Percentiles rank a stretch among this genome's conserved stretches.
These are phyloP conservation scores for Carollia perspicillata DNA, from an alignment of 2,113 vertebrate genomes.

Conservation along the genomic window DNA sequence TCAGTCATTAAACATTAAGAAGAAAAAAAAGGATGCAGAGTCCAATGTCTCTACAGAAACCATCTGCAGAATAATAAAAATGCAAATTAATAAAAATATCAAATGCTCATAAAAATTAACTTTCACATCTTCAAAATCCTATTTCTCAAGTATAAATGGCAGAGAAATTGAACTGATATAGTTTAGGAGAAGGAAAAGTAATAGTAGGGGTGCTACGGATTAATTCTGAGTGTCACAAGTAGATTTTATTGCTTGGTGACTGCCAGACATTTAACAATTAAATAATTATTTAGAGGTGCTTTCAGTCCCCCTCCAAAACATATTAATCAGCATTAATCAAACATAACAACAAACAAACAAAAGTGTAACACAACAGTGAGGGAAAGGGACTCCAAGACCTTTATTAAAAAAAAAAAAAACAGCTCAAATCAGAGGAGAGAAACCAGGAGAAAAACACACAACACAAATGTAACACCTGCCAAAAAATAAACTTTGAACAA, in stretches of 20 bases:
- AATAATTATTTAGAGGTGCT: slow-evolving; percentile 61
- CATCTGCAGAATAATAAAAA: slow-evolving; percentile 25
- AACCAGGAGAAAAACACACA: slow-evolving; percentile 61
- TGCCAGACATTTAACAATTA: slow-evolving; percentile 25
- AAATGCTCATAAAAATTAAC: slow-evolving; percentile 59
- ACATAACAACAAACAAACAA: slow-evolving; percentile 45
- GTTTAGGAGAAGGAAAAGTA: not conserved
- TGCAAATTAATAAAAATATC: slow-evolving; percentile 50
- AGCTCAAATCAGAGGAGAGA: slow-evolving; percentile 21
- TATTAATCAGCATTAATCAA: slow-evolving; percentile 51
- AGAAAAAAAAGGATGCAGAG: not conserved
- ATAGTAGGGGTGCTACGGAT: not conserved
- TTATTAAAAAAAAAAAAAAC: slow-evolving; percentile 32
- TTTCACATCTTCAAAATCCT: slow-evolving; percentile 41
- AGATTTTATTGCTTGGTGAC: slow-evolving; percentile 35
- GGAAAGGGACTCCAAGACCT: slow-evolving; percentile 53
- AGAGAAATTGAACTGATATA: not conserved
- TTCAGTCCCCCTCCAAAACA: slow-evolving; percentile 31
- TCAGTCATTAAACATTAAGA: not conserved
- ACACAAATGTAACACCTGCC: slow-evolving; percentile 60
- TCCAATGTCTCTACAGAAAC: slow-evolving; percentile 20
- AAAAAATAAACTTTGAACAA: slow-evolving; percentile 54
- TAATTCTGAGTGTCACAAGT: not conserved
- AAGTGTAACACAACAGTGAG: slow-evolving; percentile 62
- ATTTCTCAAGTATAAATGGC: slow-evolving; percentile 10